Evolutionary conservation across 2,113 vertebrate genomes (phyloP).

Genomic region (Scophthalmus maximus): DNA sequence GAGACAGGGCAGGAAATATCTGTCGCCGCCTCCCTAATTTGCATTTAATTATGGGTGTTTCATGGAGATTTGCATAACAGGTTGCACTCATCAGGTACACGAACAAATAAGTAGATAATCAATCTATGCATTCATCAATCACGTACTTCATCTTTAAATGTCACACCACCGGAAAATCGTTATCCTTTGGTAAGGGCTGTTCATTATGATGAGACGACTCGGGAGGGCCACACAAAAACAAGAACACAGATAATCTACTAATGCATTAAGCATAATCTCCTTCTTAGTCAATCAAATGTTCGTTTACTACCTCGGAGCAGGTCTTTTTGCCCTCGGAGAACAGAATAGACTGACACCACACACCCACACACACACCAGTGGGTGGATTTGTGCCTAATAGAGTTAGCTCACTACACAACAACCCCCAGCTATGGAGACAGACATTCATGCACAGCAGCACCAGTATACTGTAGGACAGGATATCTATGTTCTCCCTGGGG

Average conservation of each 20-base stretch:
- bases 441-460: constrained; percentile 55
- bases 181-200: constrained; percentile 44
- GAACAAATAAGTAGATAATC: constrained; percentile 76
- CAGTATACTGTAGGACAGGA: constrained; percentile 50
- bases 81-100: constrained; percentile 68
- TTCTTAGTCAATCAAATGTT: constrained; percentile 65
- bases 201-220: constrained; percentile 45
- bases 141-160: constrained; percentile 72
- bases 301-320: constrained; percentile 63
- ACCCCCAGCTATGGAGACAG: constrained; percentile 65
- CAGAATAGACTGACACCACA: constrained; percentile 68
- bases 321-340: constrained; percentile 56
- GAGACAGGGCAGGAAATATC: constrained; percentile 53
- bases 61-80: constrained; percentile 71
- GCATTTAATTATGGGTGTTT: constrained; percentile 74
- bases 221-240: constrained; percentile 55
- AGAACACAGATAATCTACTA: constrained; percentile 56
- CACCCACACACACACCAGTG: constrained; percentile 57
- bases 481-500: constrained; percentile 75
- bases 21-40: constrained; percentile 63
- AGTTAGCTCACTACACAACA: constrained; percentile 68
- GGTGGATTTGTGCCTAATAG: constrained; percentile 74
- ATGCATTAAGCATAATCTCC: constrained; percentile 61
- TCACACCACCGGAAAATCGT: constrained; percentile 63
- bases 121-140: constrained; percentile 76